Base-by-base conservation (phyloP, 1,140 invertebrate species). In the Drosophila rufa region DNA sequence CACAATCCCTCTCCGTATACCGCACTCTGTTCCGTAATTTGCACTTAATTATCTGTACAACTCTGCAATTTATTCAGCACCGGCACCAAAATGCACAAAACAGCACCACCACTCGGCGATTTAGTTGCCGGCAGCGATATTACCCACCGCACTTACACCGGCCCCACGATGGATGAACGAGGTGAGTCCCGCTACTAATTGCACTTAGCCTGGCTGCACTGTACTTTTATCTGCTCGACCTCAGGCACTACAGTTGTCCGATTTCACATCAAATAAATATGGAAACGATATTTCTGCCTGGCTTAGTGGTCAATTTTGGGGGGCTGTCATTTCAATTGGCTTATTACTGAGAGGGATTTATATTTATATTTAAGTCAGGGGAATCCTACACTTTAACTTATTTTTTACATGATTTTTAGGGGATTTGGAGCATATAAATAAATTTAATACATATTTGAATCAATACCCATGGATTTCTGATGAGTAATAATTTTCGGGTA, bases 81-180 rank as follows among this genome's bases (percentile, higher is more conserved):
- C 75, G 84, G 91, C 91, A 92, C 91, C 70, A 92, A 86, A 73
- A 61, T 67, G 79, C 91, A 92, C 91, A 89, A 92, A 86, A 71
- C 59, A 61, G 71, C 81, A 85, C 82, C 81, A 85, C 82, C 75
- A 75, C 79, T 79, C 17, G 85, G 76, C 73, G 91, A 92, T 76
- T 75, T 89, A 75, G 69, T 89, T 65, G 82, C 91, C 82, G 91
- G 87, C 82, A 91, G 91, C 71, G 82, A 91, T 64, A 92, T 92
- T 50, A 82, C 83, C 86, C 91, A 92, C 91, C 91, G 87, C 83
- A 92, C 84, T 58, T 85, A 92, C 50, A 71, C 87, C 6, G 83
- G 75, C n/a, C 66, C 69, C 56, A 76, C 66, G n/a, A 79, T 89
- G 81, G 91, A 92, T 4, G 91, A 92, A 46, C 77, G 91, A 89